Conservation (phyloP, 2,113 vertebrate species). For the Catagonus wagneri region DNA sequence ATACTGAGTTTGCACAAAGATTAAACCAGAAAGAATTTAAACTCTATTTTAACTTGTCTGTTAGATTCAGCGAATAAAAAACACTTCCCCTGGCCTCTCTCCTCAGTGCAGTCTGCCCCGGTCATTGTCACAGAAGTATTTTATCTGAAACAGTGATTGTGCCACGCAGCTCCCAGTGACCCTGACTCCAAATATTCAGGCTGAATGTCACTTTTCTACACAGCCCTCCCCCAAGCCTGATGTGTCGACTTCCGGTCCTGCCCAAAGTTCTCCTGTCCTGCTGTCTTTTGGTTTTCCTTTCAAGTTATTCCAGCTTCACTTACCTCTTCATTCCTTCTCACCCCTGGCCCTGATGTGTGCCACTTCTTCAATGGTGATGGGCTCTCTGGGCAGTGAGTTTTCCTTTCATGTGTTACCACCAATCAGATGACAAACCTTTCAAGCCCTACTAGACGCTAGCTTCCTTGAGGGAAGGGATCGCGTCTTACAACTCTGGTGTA, state of each 20-base stretch:
- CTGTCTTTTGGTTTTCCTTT: neutral
- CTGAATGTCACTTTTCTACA: neutral
- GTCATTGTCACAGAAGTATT: neutral
- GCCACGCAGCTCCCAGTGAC: neutral
- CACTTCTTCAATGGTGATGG: neutral
- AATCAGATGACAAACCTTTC: neutral
- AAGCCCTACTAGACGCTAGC: neutral
- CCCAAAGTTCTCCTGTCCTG: neutral
- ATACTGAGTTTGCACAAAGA: neutral
- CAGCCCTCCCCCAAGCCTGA: neutral
- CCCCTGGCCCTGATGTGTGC: accelerated
- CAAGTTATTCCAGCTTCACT: neutral
- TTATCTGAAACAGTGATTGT: neutral
- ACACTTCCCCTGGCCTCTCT: neutral
- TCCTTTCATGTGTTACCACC: neutral
- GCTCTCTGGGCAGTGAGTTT: neutral
- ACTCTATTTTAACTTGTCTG: neutral
- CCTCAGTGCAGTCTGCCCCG: no score
- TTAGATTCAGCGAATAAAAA: neutral
- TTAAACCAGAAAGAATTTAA: neutral
- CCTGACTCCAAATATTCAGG: neutral
- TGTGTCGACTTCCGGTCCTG: neutral
- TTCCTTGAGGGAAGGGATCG: neutral
- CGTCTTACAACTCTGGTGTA: neutral
- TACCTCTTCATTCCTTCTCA: neutral